Evolutionary conservation across 92 coral and sea anemone genomes (phyloP).

Genomic region (Anthopleura xanthogrammica): DNA sequence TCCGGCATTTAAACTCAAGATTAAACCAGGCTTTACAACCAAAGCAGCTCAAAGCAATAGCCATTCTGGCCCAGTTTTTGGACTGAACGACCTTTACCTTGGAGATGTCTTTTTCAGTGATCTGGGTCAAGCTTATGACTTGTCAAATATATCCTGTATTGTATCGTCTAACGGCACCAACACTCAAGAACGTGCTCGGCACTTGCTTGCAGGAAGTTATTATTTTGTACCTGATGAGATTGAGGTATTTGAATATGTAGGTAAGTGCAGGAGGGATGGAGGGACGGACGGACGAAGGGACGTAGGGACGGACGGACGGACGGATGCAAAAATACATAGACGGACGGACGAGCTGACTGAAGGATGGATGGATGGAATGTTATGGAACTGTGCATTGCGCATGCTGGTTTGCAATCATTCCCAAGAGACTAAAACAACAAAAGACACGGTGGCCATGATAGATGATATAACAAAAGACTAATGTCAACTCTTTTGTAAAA

Average conservation of each 20-base stretch:
- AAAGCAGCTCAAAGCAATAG: conserved; percentile 33
- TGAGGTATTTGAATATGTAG: conserved; percentile 53
- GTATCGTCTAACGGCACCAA: not conserved
- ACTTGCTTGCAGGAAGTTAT: conserved; percentile 42
- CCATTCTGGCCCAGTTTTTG: conserved; percentile 60
- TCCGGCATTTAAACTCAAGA: conserved; percentile 55
- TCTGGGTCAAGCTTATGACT: conserved; percentile 38
- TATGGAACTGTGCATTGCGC: too few relatives aligned
- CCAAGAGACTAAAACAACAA: too few relatives aligned
- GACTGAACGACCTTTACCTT: conserved; percentile 51
- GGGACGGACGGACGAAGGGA: too few relatives aligned
- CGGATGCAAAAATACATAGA: not conserved
- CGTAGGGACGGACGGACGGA: too few relatives aligned
- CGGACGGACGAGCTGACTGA: not conserved
- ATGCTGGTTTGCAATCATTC: too few relatives aligned
- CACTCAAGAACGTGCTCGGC: conserved; percentile 18
- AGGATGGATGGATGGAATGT: too few relatives aligned
- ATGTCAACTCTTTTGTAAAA: too few relatives aligned
- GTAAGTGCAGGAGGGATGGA: conserved; percentile 11
- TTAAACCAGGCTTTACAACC: conserved; percentile 12
- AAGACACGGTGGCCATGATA: too few relatives aligned
- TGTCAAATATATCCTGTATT: conserved; percentile 30
- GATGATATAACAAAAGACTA: too few relatives aligned
- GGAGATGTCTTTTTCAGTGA: conserved; percentile 42
- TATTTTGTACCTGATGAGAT: conserved; percentile 58